These are phyloP conservation scores for Scaptomyza polygonia DNA, from an alignment of 2,888 invertebrate species.

Conservation along the genomic window DNA sequence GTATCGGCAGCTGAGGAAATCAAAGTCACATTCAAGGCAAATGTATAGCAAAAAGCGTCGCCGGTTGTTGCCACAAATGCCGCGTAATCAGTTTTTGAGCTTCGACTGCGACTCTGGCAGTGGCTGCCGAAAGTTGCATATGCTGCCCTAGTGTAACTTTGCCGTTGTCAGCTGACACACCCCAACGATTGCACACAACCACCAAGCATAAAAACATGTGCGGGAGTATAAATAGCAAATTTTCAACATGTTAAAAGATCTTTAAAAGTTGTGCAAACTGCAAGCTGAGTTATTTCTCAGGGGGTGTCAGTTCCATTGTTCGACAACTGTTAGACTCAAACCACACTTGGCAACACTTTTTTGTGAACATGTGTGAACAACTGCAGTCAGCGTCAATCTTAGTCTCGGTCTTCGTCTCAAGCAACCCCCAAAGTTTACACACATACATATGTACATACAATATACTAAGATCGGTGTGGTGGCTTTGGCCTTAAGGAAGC, in stretches of 20 bases:
- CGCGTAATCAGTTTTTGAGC: slow-evolving; percentile 72
- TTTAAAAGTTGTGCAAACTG: slow-evolving; percentile 47
- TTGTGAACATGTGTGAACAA: slow-evolving; percentile 81
- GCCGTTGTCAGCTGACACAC: slow-evolving; percentile 51
- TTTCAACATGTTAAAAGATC: slow-evolving; percentile 49
- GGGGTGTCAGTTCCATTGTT: slow-evolving; percentile 46
- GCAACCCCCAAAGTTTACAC: slow-evolving; percentile 45
- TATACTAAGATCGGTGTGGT: slow-evolving; percentile 3
- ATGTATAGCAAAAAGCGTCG: slow-evolving; percentile 59
- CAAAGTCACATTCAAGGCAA: slow-evolving; percentile 62
- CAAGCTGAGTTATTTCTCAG: slow-evolving; percentile 58
- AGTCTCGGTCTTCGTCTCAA: slow-evolving; percentile 10
- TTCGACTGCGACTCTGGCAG: slow-evolving; percentile 15
- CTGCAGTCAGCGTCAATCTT: slow-evolving; percentile 52
- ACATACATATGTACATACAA: too few species aligned
- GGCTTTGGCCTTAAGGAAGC: slow-evolving; percentile 65
- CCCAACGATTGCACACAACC: slow-evolving; percentile 54
- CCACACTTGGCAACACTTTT: slow-evolving; percentile 40
- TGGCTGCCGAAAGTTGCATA: slow-evolving; percentile 74
- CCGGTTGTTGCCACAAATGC: slow-evolving; percentile 69
- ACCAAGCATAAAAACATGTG: slow-evolving; percentile 22
- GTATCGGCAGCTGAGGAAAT: slow-evolving; percentile 4
- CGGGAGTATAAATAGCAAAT: slow-evolving; percentile 53
- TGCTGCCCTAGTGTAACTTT: slow-evolving; percentile 56
- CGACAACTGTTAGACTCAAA: slow-evolving; percentile 24